Percentiles rank a stretch among this genome's conserved stretches.
Evolutionary conservation across 2,888 invertebrate species (phyloP).

Genomic region (Galerucella nymphaeae): DNA sequence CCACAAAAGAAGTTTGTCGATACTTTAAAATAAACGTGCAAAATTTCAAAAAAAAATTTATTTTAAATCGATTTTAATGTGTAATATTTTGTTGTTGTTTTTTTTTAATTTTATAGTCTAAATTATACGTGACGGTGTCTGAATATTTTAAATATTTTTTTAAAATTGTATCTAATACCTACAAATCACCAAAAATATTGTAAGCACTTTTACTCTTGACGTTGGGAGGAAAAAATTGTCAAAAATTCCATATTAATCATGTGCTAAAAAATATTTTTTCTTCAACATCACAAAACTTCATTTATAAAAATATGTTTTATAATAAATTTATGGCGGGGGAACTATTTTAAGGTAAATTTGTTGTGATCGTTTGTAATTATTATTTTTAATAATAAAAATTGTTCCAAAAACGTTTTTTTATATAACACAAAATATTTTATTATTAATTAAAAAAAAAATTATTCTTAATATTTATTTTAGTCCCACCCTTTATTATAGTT

Average conservation of each 20-base stretch:
- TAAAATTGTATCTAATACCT: neutral
- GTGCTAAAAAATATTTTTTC: neutral
- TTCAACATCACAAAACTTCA: neutral
- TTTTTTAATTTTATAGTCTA: neutral
- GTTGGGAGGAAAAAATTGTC: neutral
- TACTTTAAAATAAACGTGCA: no score
- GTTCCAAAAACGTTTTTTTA: neutral
- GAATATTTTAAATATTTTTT: neutral
- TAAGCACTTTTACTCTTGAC: neutral
- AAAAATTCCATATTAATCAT: neutral
- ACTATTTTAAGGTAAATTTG: neutral
- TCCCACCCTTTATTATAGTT: no score
- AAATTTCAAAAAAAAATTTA: no score
- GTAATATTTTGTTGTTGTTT: neutral
- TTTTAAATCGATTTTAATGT: neutral
- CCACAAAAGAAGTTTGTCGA: no score
- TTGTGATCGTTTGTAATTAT: neutral
- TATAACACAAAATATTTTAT: no score
- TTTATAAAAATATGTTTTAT: neutral
- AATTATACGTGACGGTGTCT: neutral
- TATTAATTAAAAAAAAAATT: no score
- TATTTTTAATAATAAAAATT: constrained; percentile 8
- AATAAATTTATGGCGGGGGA: neutral
- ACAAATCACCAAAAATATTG: neutral
- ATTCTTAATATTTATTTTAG: no score